Evolutionary conservation across 2,797 vertebrate species (phyloP).

Genomic region (Phalloptychus januarius): DNA sequence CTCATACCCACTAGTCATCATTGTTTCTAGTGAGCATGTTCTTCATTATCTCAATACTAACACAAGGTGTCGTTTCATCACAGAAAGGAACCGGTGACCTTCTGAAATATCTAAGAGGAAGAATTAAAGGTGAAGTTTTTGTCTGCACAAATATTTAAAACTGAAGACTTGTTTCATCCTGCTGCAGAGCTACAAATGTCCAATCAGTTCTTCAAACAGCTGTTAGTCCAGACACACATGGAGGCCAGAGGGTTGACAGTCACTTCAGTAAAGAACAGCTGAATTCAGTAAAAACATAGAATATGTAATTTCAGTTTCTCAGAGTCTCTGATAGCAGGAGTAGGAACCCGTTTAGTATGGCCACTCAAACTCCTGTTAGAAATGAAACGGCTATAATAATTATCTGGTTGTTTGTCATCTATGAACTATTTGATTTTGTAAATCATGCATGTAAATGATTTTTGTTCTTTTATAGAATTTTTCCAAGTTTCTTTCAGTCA

Average conservation of each 20-base stretch:
- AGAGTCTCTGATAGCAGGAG: not conserved
- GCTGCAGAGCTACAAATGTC: not conserved
- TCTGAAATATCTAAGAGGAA: slow-evolving; percentile 90
- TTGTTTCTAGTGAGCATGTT: not conserved
- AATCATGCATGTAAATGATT: not conserved
- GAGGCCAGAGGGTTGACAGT: not conserved
- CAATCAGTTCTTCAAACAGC: not conserved
- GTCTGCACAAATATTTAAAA: not conserved
- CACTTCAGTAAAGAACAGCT: not conserved
- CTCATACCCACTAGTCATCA: not conserved
- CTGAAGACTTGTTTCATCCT: not conserved
- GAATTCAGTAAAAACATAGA: not conserved
- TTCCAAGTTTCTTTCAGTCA: slow-evolving; percentile 2
- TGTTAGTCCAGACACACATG: not conserved
- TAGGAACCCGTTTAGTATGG: not conserved
- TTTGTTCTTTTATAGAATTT: not conserved
- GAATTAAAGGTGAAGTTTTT: slow-evolving; percentile 87
- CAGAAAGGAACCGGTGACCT: slow-evolving; percentile 96
- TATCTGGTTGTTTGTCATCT: not conserved
- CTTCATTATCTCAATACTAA: not conserved
- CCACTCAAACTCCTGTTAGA: not conserved
- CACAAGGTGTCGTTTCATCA: slow-evolving; percentile 35
- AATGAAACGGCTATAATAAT: not conserved
- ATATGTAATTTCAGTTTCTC: not conserved
- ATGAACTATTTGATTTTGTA: not conserved